Conservation (phyloP, 2,888 invertebrate genomes). For the Drosophila rubida region DNA sequence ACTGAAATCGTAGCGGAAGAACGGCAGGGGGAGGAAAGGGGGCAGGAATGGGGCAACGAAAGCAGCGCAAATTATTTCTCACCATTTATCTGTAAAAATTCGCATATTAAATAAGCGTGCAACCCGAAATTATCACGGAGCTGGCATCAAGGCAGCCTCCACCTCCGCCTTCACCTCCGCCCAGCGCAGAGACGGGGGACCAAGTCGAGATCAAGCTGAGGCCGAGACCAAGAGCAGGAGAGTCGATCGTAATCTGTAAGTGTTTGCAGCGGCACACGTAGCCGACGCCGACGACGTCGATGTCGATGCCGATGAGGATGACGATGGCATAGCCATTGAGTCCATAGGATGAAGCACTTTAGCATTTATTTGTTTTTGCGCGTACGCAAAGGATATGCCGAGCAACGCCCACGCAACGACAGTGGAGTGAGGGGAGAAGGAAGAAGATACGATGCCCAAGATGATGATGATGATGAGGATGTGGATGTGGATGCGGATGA, state of each 20-base stretch:
- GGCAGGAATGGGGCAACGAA: constrained; percentile 43
- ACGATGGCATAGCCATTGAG: constrained; percentile 15
- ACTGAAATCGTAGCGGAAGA: constrained; percentile 26
- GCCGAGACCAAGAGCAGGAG: constrained; percentile 13
- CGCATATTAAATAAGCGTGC: constrained; percentile 84
- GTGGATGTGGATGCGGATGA: constrained; percentile 70
- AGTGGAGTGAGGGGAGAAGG: constrained; percentile 1
- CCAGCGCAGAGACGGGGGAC: not conserved
- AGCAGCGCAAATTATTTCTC: constrained; percentile 82
- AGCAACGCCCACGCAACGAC: constrained; percentile 62
- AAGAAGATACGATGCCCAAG: constrained; percentile 26
- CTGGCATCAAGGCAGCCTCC: constrained; percentile 75
- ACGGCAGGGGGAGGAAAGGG: not conserved
- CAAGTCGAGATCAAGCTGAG: constrained; percentile 6
- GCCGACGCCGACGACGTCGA: constrained; percentile 29
- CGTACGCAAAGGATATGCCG: constrained; percentile 76
- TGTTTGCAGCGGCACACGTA: constrained; percentile 69
- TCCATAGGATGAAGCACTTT: constrained; percentile 12
- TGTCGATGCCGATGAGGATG: constrained; percentile 31
- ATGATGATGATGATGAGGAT: constrained; percentile 64
- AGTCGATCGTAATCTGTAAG: constrained; percentile 78
- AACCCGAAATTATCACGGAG: constrained; percentile 84
- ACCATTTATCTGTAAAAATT: constrained; percentile 83
- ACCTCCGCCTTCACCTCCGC: not conserved
- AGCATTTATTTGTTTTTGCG: constrained; percentile 75